Base-by-base conservation (phyloP, 2,113 vertebrate species). In the Myotis davidii region DNA sequence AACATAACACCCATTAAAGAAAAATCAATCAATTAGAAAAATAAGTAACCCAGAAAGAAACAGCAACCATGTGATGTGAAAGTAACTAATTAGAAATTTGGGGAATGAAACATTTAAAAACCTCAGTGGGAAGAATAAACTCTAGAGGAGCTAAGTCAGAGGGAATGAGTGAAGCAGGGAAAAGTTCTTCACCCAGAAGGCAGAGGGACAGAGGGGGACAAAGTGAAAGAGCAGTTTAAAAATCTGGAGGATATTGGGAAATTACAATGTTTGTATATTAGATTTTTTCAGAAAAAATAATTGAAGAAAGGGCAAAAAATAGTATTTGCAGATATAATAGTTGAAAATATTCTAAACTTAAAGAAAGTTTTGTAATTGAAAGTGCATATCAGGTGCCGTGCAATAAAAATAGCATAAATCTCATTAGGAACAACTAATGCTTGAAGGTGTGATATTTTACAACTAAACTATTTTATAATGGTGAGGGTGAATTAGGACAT, bases 101-200 rank as follows among this genome's bases (percentile, higher is more conserved):
- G 8, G 20, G 69, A 89, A 39, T 92, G 56, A 94, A 91, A 76
- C 79, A 39, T 56, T 64, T 89, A 16, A 81, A 85, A 96, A 18
- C 27, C 9, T 84, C 10, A 54, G 3, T 89, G 48, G 65, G 11
- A 9, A 73, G 34, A 94, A 54, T 88, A 91, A 91, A 94, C 6
- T 61, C 10, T 74, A 48, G 12, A 37, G 82, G 25, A 83, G 29
- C 32, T 79, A 85, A 61, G 13, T 88, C 23, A 64, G 39, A 54
- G 13, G 70, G 11, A 85, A 50, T 84, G 45, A 72, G 20, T 82
- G 34, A 89, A 76, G 25, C 23, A 65, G 45, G 42, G 52, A 42
- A 89, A 77, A 78, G 5, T 45, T 76, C 70, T 76, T 94, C n/a
- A 74, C 59, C 42, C 59, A 89, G n/a, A 91, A 95, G 14, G 4